phyloP scores from a whole-genome alignment of 2,888 invertebrate species.

The Rhingia campestris region DNA sequence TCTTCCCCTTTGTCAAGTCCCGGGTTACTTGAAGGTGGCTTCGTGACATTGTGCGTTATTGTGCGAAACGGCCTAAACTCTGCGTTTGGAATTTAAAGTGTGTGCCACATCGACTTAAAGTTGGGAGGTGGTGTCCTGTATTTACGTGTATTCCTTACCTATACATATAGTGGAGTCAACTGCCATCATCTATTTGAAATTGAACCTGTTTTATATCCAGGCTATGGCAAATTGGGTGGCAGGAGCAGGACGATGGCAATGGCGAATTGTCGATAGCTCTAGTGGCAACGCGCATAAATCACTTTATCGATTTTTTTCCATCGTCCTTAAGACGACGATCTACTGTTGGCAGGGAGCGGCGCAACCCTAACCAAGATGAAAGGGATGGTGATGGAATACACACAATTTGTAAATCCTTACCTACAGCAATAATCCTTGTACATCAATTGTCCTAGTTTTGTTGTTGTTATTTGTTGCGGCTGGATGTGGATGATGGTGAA shows the following conservation, averaged over 20 bases:
- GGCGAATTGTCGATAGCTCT: constrained; percentile 29
- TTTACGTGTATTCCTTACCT: background rate
- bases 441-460: constrained; percentile 58
- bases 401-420: constrained; percentile 55
- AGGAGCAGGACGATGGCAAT: background rate
- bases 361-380: constrained; percentile 8
- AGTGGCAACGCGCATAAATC: constrained; percentile 45
- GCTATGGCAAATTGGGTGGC: background rate
- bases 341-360: no score
- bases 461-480: constrained; percentile 12
- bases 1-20: no score
- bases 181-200: constrained; percentile 41
- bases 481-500: background rate
- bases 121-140: background rate
- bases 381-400: constrained; percentile 36
- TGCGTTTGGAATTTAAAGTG: constrained; percentile 46
- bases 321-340: background rate
- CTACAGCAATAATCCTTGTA: constrained; percentile 59
- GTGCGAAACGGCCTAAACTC: constrained; percentile 17
- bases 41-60: constrained; percentile 35
- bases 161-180: constrained; percentile 12
- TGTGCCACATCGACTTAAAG: background rate
- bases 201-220: constrained; percentile 34
- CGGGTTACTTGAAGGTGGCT: background rate
- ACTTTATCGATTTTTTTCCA: constrained; percentile 44